Base-by-base conservation (phyloP, 2,113 vertebrate genomes). In the Leptosomus discolor region DNA sequence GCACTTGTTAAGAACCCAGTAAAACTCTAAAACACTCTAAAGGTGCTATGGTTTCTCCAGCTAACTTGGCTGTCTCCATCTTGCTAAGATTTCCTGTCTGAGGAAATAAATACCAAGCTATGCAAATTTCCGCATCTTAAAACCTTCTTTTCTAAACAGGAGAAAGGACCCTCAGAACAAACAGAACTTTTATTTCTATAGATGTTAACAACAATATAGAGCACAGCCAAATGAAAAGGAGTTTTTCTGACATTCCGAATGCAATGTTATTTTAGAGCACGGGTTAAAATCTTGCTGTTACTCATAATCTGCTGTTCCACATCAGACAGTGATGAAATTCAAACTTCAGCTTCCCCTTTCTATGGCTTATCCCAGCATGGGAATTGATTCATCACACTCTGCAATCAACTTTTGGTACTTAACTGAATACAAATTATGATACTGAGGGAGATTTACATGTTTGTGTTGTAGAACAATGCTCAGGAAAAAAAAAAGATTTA, bases 361-460 rank as follows among this genome's bases (percentile, higher is more conserved):
- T 77, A 61, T 4, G 6, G 94, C 83, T 95, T 97, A 96, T 85
- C 45, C 36, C 90, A 96, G 74, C 74, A 95, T 76, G 92, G 88
- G 96, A 95, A 92, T 88, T 90, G 92, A 95, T 97, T 97, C 67
- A 96, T 95, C 94, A 95, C 74, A 92, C 64, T 64, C 21, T 69
- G 71, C 80, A 96, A 95, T 94, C 91, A 97, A 89, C 43, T 91
- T 95, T 94, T 91, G 92, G 57, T 92, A 93, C 92, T 94, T 96
- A 90, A 95, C 80, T 97, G 90, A 97, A 97, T 95, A 95, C 34
- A 97, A 90, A 96, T 94, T 91, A 86, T 3, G 1, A 88, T 89
- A 90, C 30, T 41, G 53, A 85, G 48, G 80, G 24, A 97, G 83
- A 96, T 92, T 81, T 94, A 88, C 24, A 15, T 78, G 76, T 90